Percentiles rank a stretch among this genome's conserved stretches.
phyloP scores from a whole-genome alignment of 2,113 vertebrate genomes.

The Pangasianodon gigas region DNA sequence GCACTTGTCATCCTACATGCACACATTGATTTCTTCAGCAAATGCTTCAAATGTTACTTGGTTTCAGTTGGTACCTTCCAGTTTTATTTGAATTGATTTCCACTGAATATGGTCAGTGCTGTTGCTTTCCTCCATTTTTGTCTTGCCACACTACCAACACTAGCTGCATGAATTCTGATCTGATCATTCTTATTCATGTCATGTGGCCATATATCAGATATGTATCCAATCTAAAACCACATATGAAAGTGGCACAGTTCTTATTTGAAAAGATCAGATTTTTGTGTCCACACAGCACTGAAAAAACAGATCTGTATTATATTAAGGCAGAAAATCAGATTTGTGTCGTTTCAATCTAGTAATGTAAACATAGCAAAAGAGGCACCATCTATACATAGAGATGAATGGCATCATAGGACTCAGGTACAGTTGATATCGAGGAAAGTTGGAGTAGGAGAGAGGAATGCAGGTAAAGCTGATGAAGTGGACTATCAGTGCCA shows the following conservation, averaged over 20 bases:
- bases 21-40: background rate
- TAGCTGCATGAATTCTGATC: background rate
- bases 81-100: background rate
- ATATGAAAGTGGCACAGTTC: background rate
- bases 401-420: background rate
- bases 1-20: background rate
- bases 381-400: background rate
- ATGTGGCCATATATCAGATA: background rate
- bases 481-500: background rate
- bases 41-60: background rate
- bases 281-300: no score
- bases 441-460: background rate
- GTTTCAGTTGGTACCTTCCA: background rate
- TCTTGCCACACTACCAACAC: background rate
- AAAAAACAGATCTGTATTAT: no score
- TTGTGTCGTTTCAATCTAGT: background rate
- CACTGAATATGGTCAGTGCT: background rate
- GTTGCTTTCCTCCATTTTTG: background rate
- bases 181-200: background rate
- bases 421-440: background rate
- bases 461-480: background rate
- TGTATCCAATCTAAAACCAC: background rate
- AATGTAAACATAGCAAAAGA: background rate
- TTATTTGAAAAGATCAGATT: background rate
- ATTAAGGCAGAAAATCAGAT: background rate